Conservation (phyloP, 1,140 invertebrate species). For the Bombus waltoni region DNA sequence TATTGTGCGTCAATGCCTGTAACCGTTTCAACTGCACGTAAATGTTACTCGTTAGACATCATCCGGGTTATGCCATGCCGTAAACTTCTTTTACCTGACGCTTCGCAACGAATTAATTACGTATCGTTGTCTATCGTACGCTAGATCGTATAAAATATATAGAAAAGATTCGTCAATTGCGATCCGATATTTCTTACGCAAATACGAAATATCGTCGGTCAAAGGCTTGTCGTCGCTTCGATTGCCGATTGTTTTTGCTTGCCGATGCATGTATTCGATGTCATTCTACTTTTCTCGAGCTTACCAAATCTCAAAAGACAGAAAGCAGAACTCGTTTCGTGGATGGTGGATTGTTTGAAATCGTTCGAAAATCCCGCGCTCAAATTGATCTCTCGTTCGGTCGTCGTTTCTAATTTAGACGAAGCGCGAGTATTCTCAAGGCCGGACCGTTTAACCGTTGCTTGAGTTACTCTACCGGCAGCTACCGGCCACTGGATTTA, state of each 20-base stretch:
- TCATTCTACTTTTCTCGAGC: neutral
- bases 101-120: neutral
- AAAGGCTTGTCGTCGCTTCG: neutral
- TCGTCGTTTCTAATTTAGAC: conserved; percentile 61
- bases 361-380: conserved; percentile 25
- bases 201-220: neutral
- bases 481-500: conserved; percentile 47
- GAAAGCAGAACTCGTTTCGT: neutral
- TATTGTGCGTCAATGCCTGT: conserved; percentile 44
- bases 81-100: neutral
- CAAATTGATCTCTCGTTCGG: conserved; percentile 24
- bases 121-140: neutral
- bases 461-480: conserved; percentile 16
- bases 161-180: no score
- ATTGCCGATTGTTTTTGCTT: neutral
- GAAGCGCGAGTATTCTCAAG: conserved; percentile 67
- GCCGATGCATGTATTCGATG: neutral
- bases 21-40: conserved; percentile 36
- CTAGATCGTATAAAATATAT: no score
- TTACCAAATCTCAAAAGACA: neutral
- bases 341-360: neutral
- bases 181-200: neutral
- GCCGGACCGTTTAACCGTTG: conserved; percentile 73
- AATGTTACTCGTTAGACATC: conserved; percentile 27
- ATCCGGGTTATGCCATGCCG: neutral